phyloP scores from a whole-genome alignment of 2,113 vertebrate genomes.

The Australoheros scitulus region DNA sequence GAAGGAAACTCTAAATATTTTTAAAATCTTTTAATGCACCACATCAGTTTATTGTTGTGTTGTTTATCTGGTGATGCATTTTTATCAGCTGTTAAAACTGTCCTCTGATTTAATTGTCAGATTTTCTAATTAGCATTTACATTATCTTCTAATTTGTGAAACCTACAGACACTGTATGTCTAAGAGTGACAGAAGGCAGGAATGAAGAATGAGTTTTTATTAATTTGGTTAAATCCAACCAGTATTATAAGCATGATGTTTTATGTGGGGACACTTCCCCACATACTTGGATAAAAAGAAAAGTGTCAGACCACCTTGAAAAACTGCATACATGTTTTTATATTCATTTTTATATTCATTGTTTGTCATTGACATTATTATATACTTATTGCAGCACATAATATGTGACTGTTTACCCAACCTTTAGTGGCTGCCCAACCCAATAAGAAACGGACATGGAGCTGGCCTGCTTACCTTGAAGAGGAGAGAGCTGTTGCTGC shows the following conservation, averaged over 20 bases:
- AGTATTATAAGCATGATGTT: background rate
- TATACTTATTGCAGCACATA: background rate
- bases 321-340: background rate
- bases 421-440: slow-evolving; percentile 76
- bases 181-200: background rate
- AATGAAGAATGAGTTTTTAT: background rate
- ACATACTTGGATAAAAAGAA: background rate
- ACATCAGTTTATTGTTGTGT: background rate
- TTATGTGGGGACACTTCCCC: background rate
- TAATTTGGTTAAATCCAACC: background rate
- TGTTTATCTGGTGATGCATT: background rate
- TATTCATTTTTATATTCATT: background rate
- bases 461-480: slow-evolving; percentile 94
- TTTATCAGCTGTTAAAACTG: background rate
- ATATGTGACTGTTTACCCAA: background rate
- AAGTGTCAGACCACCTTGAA: background rate
- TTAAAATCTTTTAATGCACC: background rate
- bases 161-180: background rate
- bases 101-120: background rate
- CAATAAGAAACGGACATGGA: slow-evolving; percentile 93
- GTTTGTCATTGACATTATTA: background rate
- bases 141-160: background rate
- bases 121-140: background rate
- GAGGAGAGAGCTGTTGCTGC: slow-evolving; percentile 90
- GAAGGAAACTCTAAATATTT: background rate